phyloP scores from a whole-genome alignment of 2,113 vertebrate species.

The Romanogobio albipinnatus region DNA sequence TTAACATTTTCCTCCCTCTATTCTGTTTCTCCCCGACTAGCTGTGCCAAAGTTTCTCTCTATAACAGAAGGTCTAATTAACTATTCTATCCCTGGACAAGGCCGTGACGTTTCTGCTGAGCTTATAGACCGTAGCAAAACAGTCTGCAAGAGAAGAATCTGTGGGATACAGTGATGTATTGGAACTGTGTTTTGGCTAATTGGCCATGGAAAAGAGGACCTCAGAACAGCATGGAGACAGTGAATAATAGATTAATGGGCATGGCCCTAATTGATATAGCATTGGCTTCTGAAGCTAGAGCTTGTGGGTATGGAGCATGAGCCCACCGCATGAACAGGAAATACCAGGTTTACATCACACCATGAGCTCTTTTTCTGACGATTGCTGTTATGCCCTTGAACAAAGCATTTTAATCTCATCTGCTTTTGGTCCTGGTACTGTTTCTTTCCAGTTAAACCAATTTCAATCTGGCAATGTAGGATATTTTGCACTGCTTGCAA shows the following conservation, averaged over 20 bases:
- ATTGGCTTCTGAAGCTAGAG: not conserved
- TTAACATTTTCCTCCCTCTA: not conserved
- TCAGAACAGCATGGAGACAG: conserved; percentile 9
- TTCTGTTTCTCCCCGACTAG: not conserved
- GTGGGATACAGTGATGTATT: conserved; percentile 8
- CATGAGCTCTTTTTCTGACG: not conserved
- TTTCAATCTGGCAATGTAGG: not conserved
- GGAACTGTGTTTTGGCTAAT: conserved; percentile 37
- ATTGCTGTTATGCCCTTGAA: not conserved
- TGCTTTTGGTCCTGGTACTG: not conserved
- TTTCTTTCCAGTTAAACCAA: not conserved
- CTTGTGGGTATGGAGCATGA: not conserved
- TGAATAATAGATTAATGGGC: conserved; percentile 25
- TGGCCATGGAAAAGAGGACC: conserved; percentile 18
- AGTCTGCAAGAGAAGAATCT: not conserved
- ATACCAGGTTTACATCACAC: not conserved
- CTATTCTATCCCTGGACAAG: not conserved
- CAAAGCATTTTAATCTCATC: not conserved
- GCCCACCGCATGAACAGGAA: not conserved
- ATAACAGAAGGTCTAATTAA: conserved; percentile 39
- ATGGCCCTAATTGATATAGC: conserved; percentile 11
- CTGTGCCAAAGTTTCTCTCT: conserved; percentile 3
- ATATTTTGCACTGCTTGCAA: not conserved
- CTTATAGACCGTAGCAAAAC: not conserved
- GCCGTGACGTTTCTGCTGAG: not conserved